A percentile compares a stretch with the other conserved stretches of the same genome.
phyloP scores from a whole-genome alignment of 2,888 invertebrate genomes.

The Orchesellides sinensis region DNA sequence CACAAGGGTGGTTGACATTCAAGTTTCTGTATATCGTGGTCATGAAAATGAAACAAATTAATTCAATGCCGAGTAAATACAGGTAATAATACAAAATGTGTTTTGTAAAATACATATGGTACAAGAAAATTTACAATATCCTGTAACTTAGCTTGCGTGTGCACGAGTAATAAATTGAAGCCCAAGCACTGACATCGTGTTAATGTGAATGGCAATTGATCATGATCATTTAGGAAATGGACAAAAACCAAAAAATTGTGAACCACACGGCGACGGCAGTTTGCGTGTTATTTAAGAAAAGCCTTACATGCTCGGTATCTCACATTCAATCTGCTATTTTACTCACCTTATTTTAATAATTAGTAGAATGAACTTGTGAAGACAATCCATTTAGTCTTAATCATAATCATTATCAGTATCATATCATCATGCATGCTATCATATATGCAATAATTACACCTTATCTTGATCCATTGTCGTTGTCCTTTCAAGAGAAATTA shows the following conservation, averaged over 20 bases:
- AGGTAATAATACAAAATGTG: neutral
- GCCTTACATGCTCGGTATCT: neutral
- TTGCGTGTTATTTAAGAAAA: neutral
- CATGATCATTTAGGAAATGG: too few species aligned
- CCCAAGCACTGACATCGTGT: neutral
- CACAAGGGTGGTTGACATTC: neutral
- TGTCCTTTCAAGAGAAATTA: too few species aligned
- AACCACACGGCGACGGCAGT: too few species aligned
- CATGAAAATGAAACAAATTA: slow-evolving; percentile 1
- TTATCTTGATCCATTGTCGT: neutral
- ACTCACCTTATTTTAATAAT: neutral
- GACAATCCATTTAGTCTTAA: slow-evolving; percentile 1
- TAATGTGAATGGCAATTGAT: neutral
- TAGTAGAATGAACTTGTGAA: neutral
- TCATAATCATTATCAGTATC: too few species aligned
- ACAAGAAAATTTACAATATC: neutral
- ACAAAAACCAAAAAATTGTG: too few species aligned
- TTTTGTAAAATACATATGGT: neutral
- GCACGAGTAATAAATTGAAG: neutral
- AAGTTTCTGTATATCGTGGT: neutral
- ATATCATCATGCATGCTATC: neutral
- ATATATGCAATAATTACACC: neutral
- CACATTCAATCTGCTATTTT: neutral
- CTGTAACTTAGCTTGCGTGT: neutral
- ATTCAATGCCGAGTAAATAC: neutral